Evolutionary conservation across 2,797 vertebrate genomes (phyloP), one percentile per base, ranked within the genome.

Genomic region (Oreochromis grahami): DNA sequence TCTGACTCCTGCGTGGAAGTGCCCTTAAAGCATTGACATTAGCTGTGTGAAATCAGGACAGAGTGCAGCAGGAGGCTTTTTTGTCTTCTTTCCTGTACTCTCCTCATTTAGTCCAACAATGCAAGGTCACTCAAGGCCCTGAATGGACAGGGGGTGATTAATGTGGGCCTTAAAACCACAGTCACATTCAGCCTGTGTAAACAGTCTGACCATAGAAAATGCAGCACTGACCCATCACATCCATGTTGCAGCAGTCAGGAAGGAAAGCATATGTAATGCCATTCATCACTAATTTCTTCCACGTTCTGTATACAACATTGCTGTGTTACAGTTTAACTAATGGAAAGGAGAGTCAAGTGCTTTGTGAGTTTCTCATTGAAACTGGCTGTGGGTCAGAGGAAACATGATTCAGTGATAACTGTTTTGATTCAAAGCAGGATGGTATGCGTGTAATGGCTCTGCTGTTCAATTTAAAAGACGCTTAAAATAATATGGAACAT

Each of bases 41-140:
- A 58, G 68, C 83, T 82, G 72, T 80, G 79, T 85, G 48, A 92
- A 91, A 93, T 83, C 70, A 87, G 87, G 90, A 85, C 89, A 93
- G 81, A 91, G 79, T 55, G 50, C 90, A 85, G 76, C 78, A 76
- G 80, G 85, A 83, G 79, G 77, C 80, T 56, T 80, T 82, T 60
- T 80, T 81, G 58, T 87, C 89, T 84, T 82, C 52, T 74, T 80
- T 19, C 14, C 81, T 81, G 7, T 41, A 5, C 45, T 81, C 58
- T 78, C 15, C 72, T 88, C 83, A 86, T 72, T 86, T 78, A 63
- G 21, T 87, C 12, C 51, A 87, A 86, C 85, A 91, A 80, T 84
- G 82, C 77, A 76, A 86, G 79, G 85, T 93, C 90, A 90, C 26
- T 41, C 7, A 53, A 50, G 6, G 58, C 14, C 58, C 60, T 78